Percentiles rank a stretch among this genome's conserved stretches.
Conservation (phyloP, 2,888 invertebrate genomes). For the Sesia apiformis region DNA sequence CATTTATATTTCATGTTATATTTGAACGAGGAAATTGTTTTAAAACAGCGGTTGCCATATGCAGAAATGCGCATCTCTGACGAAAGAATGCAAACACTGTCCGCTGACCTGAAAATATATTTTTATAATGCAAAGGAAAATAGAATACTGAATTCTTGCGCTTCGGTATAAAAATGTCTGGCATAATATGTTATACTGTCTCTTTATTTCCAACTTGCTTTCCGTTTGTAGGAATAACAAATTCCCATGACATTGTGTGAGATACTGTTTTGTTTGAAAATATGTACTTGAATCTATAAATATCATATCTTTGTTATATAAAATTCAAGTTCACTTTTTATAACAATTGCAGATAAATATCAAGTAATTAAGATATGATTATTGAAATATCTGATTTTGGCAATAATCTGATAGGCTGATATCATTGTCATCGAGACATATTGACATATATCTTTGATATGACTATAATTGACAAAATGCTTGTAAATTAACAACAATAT, state of each 20-base stretch:
- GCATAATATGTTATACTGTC: neutral
- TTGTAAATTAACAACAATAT: too few relatives aligned
- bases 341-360: too few relatives aligned
- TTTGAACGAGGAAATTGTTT: constrained; percentile 14
- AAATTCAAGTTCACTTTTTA: too few relatives aligned
- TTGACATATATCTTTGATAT: too few relatives aligned
- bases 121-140: neutral
- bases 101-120: constrained; percentile 15
- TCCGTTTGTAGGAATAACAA: neutral
- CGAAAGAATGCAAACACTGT: constrained; percentile 20
- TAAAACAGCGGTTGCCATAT: constrained; percentile 13
- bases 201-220: neutral
- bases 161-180: neutral
- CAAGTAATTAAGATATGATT: too few relatives aligned
- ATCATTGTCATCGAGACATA: too few relatives aligned
- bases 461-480: too few relatives aligned
- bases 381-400: too few relatives aligned
- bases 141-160: neutral
- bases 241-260: neutral
- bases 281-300: too few relatives aligned
- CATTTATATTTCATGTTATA: neutral
- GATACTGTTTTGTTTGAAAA: too few relatives aligned
- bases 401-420: too few relatives aligned
- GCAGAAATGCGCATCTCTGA: constrained; percentile 15
- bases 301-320: too few relatives aligned